These are phyloP conservation scores for Ditula angustiorana DNA, from an alignment of 2,888 invertebrate genomes.

Conservation along the genomic window DNA sequence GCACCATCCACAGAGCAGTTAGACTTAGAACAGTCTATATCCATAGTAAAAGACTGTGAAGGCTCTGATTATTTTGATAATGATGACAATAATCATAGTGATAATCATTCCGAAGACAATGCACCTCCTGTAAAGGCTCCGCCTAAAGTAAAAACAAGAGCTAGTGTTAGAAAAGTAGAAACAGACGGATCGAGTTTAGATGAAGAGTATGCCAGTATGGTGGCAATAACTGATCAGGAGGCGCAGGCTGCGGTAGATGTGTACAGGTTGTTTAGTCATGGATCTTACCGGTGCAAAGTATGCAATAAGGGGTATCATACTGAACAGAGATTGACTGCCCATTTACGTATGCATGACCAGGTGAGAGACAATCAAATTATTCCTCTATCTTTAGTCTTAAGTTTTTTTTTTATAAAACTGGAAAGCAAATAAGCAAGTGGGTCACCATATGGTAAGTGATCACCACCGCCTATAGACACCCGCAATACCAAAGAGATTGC, in stretches of 20 bases:
- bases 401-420: too few species aligned
- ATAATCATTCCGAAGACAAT: conserved; percentile 31
- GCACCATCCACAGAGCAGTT: conserved; percentile 6
- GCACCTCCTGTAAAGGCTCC: neutral
- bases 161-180: conserved; percentile 42
- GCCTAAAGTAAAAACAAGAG: conserved; percentile 13
- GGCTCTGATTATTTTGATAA: conserved; percentile 41
- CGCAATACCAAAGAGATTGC: too few species aligned
- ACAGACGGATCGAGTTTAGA: conserved; percentile 65
- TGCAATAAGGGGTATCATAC: conserved; percentile 65
- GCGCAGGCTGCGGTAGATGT: conserved; percentile 71
- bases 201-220: conserved; percentile 71
- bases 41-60: conserved; percentile 34
- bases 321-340: conserved; percentile 60
- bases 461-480: too few species aligned
- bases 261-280: conserved; percentile 61
- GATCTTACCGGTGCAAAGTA: conserved; percentile 60
- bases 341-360: conserved; percentile 75
- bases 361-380: conserved; percentile 49
- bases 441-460: too few species aligned
- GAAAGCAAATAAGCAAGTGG: too few species aligned
- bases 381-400: too few species aligned
- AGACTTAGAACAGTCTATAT: conserved; percentile 34
- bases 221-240: conserved; percentile 67
- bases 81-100: conserved; percentile 44